phyloP scores from a whole-genome alignment of 2,113 vertebrate species.

The Anoura caudifer region DNA sequence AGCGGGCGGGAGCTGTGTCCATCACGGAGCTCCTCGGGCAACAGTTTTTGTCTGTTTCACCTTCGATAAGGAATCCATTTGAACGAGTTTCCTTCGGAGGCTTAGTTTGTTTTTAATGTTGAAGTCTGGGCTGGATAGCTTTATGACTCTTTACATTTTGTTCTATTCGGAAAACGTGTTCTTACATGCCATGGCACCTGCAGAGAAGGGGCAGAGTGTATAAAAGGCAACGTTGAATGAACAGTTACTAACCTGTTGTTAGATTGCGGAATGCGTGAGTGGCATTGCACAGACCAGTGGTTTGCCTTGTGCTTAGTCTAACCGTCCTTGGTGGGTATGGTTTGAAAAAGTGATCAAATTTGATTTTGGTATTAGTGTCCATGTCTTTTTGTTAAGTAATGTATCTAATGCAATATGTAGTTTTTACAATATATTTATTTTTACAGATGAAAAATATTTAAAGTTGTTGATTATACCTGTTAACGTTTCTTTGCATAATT shows the following conservation, averaged over 20 bases:
- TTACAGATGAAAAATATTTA: not conserved
- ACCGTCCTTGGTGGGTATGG: not conserved
- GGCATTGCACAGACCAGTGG: not conserved
- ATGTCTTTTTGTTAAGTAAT: not conserved
- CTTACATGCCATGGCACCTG: not conserved
- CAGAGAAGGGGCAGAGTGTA: not conserved
- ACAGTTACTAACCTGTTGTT: not conserved
- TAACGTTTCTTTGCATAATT: not conserved
- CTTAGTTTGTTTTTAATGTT: conserved; percentile 12
- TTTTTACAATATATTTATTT: not conserved
- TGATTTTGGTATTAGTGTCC: not conserved
- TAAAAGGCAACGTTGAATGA: not conserved
- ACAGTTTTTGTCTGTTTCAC: not conserved
- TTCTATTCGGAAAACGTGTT: conserved; percentile 4
- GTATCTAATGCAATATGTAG: not conserved
- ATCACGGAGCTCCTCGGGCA: not conserved
- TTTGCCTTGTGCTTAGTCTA: not conserved
- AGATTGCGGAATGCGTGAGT: not conserved
- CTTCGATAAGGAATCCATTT: not conserved
- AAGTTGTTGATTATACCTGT: not conserved
- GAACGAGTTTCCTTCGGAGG: not conserved
- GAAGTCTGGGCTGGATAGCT: not conserved
- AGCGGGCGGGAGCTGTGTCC: not conserved
- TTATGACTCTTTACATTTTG: conserved; percentile 1
- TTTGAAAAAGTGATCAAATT: not conserved